Base-by-base conservation (phyloP, 1,140 invertebrate genomes). In the Atta texana region DNA sequence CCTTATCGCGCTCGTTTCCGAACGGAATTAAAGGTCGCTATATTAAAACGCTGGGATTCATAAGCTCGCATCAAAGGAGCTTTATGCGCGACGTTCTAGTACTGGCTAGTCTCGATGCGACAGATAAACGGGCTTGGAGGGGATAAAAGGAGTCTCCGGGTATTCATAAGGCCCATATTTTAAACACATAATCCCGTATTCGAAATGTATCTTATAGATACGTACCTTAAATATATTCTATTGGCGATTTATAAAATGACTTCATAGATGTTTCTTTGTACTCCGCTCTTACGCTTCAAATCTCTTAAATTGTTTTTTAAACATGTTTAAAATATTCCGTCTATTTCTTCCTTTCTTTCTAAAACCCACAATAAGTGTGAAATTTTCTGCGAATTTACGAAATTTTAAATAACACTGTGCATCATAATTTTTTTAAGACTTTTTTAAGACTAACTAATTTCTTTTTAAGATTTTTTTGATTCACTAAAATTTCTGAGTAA, bases 1-100 rank as follows among this genome's bases (percentile, higher is more conserved):
- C 61, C 88, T 90, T 90, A 90, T 90, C 89, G 80, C 88, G 51
- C 49, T 55, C 86, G 64, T 87, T 89, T 90, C 89, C 88, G 88
- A 55, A 87, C 31, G 28, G 69, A 87, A 78, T 90, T 78, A 61
- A 87, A 84, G 49, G 63, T 39, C 81, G 71, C 77, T 78, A 34
- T 89, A 89, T 88, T 89, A 88, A 51, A 89, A 89, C 66, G 78
- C 72, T 59, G 55, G 63, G 53, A 75, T 74, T 84, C 69, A 63
- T 18, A 31, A 74, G 68, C 53, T 61, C 10, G 69, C 28, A 84
- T 84, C 53, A 84, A 84, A 84, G 80, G 28, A 63, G 80, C 80
- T 71, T 84, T 84, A 84, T 84, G 28, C 69, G 59, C 76, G 61
- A 68, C 31, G 69, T 61, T 84, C 44, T 74, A 82, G 80, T 55